Evolutionary conservation across 1,140 invertebrate genomes (phyloP), one percentile per base, ranked within the genome.

Genomic region (Trachymyrmex septentrionalis): DNA sequence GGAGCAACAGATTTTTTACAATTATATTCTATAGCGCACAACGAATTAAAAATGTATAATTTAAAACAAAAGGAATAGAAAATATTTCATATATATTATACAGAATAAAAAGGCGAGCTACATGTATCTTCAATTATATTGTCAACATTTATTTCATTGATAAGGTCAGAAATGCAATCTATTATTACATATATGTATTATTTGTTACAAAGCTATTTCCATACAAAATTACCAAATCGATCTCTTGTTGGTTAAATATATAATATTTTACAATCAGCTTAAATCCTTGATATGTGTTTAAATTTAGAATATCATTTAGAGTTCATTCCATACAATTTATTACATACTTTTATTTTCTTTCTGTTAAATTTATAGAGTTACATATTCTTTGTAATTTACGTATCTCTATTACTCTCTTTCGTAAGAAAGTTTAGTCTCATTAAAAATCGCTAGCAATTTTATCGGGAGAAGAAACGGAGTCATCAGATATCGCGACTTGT

Each of bases 401-500:
- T 21, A 64, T 30, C 27, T 30, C 10, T 16, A 6, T 64, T 50
- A 4, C 5, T 30, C 19, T 66, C 34, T 57, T 7, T 50, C 12
- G 0, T 9, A n/a, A 71, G 19, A 48, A 57, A 44, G 4, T 24
- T 7, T 1, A 44, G 9, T 24, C 3, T 69, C 21, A 0, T 69
- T 55, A 67, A 53, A 81, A 12, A 69, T 3, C 9, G 24, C 14
- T 9, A 30, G 5, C 14, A 71, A 34, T 81, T 57, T 27, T 10
- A 3, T 53, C 64, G 53, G 53, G 7, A 34, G 16, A 81, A 34
- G 3, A 57, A 73, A 73, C 48, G 21, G 30, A 55, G 19, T 77
- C 57, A 85, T 85, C 82, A 59, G 50, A 85, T 77, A 38, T 61
- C 59, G 72, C 30, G 38, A 84, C 27, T 38, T 48, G 66, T 59